Conservation (phyloP, 2,113 vertebrate species). For the Callopanchax toddi region DNA sequence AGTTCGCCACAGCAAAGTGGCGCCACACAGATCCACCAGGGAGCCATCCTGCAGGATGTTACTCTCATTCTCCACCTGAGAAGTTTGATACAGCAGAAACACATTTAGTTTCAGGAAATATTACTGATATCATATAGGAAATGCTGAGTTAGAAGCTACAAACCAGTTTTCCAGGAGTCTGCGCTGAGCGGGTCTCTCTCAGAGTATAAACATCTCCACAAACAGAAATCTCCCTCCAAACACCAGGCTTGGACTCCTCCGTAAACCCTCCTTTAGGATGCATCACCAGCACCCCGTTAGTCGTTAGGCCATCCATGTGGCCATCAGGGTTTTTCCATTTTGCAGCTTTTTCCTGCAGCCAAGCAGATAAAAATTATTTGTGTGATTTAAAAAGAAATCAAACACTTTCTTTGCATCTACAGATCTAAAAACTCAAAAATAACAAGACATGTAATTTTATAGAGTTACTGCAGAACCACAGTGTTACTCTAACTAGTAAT, state of each 20-base stretch:
- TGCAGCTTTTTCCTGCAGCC: slow-evolving; percentile 92
- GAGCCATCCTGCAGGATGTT: slow-evolving; percentile 95
- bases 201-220: slow-evolving; percentile 97
- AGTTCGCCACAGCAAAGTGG: slow-evolving; percentile 94
- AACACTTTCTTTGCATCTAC: no score
- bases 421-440: background rate
- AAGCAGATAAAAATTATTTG: background rate
- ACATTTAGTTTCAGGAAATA: slow-evolving; percentile 1
- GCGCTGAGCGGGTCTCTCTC: slow-evolving; percentile 94
- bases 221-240: slow-evolving; percentile 97
- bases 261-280: slow-evolving; percentile 95
- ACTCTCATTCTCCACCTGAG: slow-evolving; percentile 93
- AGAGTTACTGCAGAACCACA: background rate
- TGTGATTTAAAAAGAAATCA: no score
- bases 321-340: slow-evolving; percentile 99
- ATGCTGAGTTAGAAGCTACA: slow-evolving; percentile 61
- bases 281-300: slow-evolving; percentile 98
- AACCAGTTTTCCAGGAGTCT: slow-evolving; percentile 95
- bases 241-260: slow-evolving; percentile 92
- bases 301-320: slow-evolving; percentile 98
- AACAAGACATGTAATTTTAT: background rate
- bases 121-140: background rate
- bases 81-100: background rate
- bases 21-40: slow-evolving; percentile 95
- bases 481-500: slow-evolving; percentile 61